Evolutionary conservation across 2,888 invertebrate species (phyloP), one percentile per base, ranked within the genome.

Genomic region (Lasioglossum vierecki): DNA sequence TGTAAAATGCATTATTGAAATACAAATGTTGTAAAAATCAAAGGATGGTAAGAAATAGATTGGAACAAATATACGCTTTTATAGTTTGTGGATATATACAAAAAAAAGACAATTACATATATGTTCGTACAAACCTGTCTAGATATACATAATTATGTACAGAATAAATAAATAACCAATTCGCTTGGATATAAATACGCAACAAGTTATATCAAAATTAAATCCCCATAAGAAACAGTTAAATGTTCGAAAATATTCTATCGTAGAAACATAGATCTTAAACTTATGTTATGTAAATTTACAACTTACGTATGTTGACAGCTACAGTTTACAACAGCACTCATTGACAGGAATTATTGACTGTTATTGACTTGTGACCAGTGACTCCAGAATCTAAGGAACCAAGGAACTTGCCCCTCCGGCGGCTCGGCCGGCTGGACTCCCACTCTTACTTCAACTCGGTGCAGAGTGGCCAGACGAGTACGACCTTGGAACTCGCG

Each of bases 1-100:
- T 70, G 41, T 66, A 73, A 73, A 44, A 73, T 71, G 53, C 44
- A 79, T 73, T 82, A 84, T 73, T 78, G 57, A 74, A 81, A 83
- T 75, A 81, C 30, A 76, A 63, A 72, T 77, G 68, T 71, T 77
- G 57, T 72, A 72, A 57, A 41, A 70, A 70, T 39, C 22, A 70
- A 22, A 11, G n/a, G 5, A 70, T 70, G n/a, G 13, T 70, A 70
- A 70, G 41, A 41, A 70, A n/a, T 39, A 70, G 39, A 41, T 39
- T 41, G 11, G 13, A 70, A 70, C n/a, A 41, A 70, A 39, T 70
- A 70, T 41, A 22, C 11, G 2, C 70, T 70, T 13, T 11, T 39
- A 13, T 70, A 41, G 22, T 39, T 41, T 41, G 11, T n/a, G 22
- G 22, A 70, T 70, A 22, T 41, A 70, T 68, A 70, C 22, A n/a